A percentile compares a stretch with the other conserved stretches of the same genome.
phyloP scores from a whole-genome alignment of 2,113 vertebrate species.

The Engystomops pustulosus region DNA sequence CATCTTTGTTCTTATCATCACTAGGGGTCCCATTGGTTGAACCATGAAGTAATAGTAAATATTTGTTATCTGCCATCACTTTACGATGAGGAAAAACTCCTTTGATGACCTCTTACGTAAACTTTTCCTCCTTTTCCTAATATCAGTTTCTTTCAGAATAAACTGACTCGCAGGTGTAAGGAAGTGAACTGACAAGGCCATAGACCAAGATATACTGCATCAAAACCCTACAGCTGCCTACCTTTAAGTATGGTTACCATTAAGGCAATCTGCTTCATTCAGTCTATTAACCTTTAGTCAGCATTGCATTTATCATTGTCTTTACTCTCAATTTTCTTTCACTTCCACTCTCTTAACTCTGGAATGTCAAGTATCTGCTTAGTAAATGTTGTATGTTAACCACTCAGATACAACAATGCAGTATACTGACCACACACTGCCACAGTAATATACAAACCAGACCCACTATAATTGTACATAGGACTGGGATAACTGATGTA shows the following conservation, averaged over 20 bases:
- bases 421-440: not conserved
- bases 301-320: not conserved
- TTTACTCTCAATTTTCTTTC: constrained; percentile 43
- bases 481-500: not conserved
- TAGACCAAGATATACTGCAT: no score
- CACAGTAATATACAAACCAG: not conserved
- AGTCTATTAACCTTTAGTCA: constrained; percentile 40
- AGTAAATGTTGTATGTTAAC: constrained; percentile 37
- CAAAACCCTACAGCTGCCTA: no score
- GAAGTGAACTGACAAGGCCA: no score
- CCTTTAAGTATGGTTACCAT: not conserved
- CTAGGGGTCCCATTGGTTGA: no score
- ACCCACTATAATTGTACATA: not conserved
- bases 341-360: constrained; percentile 37
- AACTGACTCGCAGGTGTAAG: no score
- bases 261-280: not conserved
- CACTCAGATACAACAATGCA: not conserved
- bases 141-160: no score
- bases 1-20: no score
- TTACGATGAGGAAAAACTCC: no score
- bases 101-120: no score
- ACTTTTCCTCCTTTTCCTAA: no score
- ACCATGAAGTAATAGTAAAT: no score
- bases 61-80: no score
- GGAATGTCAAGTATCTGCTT: constrained; percentile 46